Conservation (phyloP, 2,797 vertebrate genomes). For the Benthosema pterotum region DNA sequence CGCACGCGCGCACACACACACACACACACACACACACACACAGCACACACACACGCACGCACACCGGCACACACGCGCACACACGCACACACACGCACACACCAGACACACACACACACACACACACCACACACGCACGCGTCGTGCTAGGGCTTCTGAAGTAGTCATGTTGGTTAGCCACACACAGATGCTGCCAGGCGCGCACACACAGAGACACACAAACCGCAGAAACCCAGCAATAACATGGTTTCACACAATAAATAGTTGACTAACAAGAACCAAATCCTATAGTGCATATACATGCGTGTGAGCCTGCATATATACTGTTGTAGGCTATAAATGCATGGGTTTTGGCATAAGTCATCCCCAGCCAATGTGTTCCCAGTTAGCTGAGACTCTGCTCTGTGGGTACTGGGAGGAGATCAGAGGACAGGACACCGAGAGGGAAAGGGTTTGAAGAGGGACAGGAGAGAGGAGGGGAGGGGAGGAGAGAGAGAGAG, state of each 20-base stretch:
- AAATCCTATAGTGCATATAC: slow-evolving; percentile 33
- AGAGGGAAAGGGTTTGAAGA: slow-evolving; percentile 15
- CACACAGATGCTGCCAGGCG: slow-evolving; percentile 46
- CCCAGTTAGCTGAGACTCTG: slow-evolving; percentile 24
- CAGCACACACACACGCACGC: too few species aligned
- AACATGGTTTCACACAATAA: slow-evolving; percentile 42
- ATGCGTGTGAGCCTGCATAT: slow-evolving; percentile 13
- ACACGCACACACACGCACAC: slow-evolving; percentile 10
- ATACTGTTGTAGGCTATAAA: too few species aligned
- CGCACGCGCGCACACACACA: too few species aligned
- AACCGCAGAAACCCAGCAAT: slow-evolving; percentile 49
- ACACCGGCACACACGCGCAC: too few species aligned
- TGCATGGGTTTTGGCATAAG: slow-evolving; percentile 15
- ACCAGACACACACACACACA: too few species aligned
- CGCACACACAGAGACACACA: slow-evolving; percentile 16
- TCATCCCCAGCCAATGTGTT: slow-evolving; percentile 45
- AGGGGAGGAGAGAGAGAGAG: slow-evolving; percentile 30
- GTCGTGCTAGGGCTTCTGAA: slow-evolving; percentile 31
- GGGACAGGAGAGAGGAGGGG: slow-evolving; percentile 33
- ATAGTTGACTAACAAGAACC: slow-evolving; percentile 69
- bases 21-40: too few species aligned
- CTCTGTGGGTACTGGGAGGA: slow-evolving; percentile 39
- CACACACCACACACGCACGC: too few species aligned
- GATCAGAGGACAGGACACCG: neutral
- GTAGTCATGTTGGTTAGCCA: slow-evolving; percentile 40